A percentile compares a stretch with the other conserved stretches of the same genome.
These are phyloP conservation scores for Amphipyra tragopoginis DNA, from an alignment of 2,888 invertebrate species.

Conservation along the genomic window DNA sequence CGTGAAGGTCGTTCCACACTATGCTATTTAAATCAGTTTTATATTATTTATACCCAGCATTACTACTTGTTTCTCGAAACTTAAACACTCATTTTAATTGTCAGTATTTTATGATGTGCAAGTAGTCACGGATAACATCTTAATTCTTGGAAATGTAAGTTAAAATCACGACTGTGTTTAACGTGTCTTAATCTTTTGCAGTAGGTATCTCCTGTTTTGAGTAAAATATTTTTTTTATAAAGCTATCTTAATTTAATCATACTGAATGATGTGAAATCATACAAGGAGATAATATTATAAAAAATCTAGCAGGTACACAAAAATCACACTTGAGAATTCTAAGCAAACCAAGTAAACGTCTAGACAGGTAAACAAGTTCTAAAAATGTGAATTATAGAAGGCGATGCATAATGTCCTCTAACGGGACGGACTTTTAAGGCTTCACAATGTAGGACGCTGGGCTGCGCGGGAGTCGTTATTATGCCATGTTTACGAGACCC, in stretches of 20 bases:
- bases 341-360: conserved; percentile 15
- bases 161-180: conserved; percentile 23
- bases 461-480: conserved; percentile 66
- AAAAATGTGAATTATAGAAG: conserved; percentile 40
- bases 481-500: conserved; percentile 63
- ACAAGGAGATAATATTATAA: neutral
- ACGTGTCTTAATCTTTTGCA: too few species aligned
- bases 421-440: conserved; percentile 70
- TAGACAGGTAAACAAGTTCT: conserved; percentile 45
- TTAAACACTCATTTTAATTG: conserved; percentile 20
- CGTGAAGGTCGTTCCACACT: conserved; percentile 57
- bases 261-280: neutral
- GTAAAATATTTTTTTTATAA: too few species aligned
- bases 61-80: conserved; percentile 26
- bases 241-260: too few species aligned
- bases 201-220: too few species aligned
- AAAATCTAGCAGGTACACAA: too few species aligned
- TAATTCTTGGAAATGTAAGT: conserved; percentile 31
- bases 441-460: conserved; percentile 63
- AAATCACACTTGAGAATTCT: neutral
- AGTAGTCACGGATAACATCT: conserved; percentile 26
- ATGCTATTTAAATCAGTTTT: conserved; percentile 69
- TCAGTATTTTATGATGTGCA: conserved; percentile 31
- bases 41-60: conserved; percentile 53
- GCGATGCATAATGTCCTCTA: conserved; percentile 56